Conservation (phyloP, 2,888 invertebrate genomes). For the Ceramica pisi region DNA sequence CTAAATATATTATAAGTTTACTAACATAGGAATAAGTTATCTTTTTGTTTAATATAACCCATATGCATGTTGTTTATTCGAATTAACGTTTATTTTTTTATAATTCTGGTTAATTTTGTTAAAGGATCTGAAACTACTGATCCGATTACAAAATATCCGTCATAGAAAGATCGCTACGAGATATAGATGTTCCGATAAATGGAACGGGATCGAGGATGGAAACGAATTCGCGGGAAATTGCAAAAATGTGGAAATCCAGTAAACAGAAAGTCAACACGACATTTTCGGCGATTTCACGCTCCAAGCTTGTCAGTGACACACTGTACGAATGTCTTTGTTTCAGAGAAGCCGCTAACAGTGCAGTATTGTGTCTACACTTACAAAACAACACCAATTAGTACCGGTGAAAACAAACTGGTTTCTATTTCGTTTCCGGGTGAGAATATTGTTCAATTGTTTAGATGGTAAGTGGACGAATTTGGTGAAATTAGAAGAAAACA, state of each 20-base stretch:
- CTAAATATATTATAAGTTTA: no score
- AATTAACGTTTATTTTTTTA: no score
- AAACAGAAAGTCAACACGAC: slow-evolving; percentile 1
- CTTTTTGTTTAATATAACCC: no score
- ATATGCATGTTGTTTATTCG: no score
- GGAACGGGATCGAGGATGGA: no score
- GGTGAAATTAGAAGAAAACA: background rate
- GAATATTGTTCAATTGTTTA: slow-evolving; percentile 9
- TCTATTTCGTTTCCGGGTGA: slow-evolving; percentile 31
- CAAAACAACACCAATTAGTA: background rate
- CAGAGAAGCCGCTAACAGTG: background rate
- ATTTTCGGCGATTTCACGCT: slow-evolving; percentile 10
- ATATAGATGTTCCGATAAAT: no score
- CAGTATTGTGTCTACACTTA: slow-evolving; percentile 14
- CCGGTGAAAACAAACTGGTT: slow-evolving; percentile 37
- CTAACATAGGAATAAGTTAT: no score
- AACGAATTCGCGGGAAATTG: background rate
- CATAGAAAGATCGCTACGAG: background rate
- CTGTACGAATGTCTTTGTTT: background rate
- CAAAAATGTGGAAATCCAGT: background rate
- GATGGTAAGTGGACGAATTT: background rate
- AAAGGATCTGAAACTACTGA: no score
- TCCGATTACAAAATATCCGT: no score
- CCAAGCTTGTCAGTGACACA: slow-evolving; percentile 2
- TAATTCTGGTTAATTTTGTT: no score